These are phyloP conservation scores for Ifrita kowaldi DNA, from an alignment of 2,113 vertebrate genomes.

Conservation along the genomic window DNA sequence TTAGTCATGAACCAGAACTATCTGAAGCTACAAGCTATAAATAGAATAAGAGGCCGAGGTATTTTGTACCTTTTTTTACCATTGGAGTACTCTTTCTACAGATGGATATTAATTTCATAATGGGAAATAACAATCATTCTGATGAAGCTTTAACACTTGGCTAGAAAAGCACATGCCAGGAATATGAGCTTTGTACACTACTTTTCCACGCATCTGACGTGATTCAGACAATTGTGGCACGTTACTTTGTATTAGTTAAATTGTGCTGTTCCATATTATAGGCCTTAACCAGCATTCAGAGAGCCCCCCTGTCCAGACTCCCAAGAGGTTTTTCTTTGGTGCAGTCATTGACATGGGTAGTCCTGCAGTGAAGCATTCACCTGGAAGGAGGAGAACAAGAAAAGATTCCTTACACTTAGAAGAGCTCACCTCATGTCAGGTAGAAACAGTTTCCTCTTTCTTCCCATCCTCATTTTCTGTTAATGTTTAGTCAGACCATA, in stretches of 20 bases:
- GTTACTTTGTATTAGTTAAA: not conserved
- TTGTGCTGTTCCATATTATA: slow-evolving; percentile 7
- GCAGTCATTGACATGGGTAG: slow-evolving; percentile 62
- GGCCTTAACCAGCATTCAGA: slow-evolving; percentile 40
- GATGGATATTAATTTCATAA: not conserved
- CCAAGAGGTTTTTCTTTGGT: slow-evolving; percentile 89
- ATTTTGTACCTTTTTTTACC: not conserved
- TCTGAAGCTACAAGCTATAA: slow-evolving; percentile 14
- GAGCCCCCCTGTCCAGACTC: slow-evolving; percentile 72
- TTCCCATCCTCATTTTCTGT: not conserved
- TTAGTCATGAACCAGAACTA: slow-evolving; percentile 20
- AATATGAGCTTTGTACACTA: not conserved
- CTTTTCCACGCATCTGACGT: not conserved
- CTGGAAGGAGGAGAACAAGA: slow-evolving; percentile 35
- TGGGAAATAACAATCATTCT: not conserved
- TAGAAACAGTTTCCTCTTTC: slow-evolving; percentile 25
- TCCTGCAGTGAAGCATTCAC: slow-evolving; percentile 52
- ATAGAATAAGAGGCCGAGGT: not conserved
- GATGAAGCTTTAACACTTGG: not conserved
- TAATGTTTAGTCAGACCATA: not conserved
- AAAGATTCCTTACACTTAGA: slow-evolving; percentile 40
- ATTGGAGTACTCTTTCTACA: not conserved
- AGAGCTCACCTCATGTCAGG: slow-evolving; percentile 75
- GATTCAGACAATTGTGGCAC: not conserved
- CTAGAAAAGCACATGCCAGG: not conserved